Evolutionary conservation across 2,113 vertebrate genomes (phyloP).

Genomic region (Chlorodrepanis virens): DNA sequence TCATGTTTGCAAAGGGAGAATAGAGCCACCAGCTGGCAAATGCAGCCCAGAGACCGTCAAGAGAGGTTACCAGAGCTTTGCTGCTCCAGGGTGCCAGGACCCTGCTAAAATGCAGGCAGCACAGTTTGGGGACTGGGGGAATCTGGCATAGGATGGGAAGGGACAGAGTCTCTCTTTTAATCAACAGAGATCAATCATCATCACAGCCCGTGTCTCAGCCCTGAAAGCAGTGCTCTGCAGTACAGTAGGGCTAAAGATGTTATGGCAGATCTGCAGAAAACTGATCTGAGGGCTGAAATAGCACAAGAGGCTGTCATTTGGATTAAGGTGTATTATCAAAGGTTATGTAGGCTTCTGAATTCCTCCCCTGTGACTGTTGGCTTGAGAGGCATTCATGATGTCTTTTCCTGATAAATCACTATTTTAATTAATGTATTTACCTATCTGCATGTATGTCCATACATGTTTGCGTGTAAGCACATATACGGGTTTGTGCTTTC

Average conservation of each 20-base stretch:
- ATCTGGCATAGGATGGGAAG: neutral
- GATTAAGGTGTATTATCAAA: neutral
- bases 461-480: neutral
- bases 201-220: neutral
- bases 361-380: neutral
- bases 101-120: neutral
- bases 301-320: neutral
- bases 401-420: neutral
- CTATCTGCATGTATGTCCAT: neutral
- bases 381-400: neutral
- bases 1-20: constrained; percentile 1
- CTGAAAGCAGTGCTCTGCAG: neutral
- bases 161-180: neutral
- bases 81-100: neutral
- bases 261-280: neutral
- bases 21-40: constrained; percentile 9
- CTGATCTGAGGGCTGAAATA: neutral
- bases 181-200: neutral
- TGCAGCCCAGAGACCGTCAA: neutral
- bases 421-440: neutral
- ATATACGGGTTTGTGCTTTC: neutral
- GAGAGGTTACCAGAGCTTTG: neutral
- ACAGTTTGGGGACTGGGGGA: neutral
- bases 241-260: neutral
- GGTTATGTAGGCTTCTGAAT: neutral